Percentiles rank a stretch among this genome's conserved stretches.
Conservation (phyloP, 2,113 vertebrate genomes). For the Galeopterus variegatus region DNA sequence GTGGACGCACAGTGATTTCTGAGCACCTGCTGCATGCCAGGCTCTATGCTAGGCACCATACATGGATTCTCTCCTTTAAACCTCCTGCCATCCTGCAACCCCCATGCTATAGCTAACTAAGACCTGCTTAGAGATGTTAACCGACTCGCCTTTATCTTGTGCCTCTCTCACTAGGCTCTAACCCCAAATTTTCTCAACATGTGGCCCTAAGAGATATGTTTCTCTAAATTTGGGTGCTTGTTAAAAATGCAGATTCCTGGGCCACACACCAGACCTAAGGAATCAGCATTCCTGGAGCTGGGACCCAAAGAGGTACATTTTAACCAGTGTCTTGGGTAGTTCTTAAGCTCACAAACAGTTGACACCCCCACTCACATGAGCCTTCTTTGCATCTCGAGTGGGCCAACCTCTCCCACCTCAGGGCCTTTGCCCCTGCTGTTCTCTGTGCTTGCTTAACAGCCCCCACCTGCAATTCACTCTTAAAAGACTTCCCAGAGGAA, state of each 20-base stretch:
- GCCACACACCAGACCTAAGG: neutral
- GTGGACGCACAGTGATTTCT: fast-evolving
- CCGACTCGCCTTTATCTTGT: neutral
- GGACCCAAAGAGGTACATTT: neutral
- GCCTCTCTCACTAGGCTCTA: neutral
- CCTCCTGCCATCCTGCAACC: neutral
- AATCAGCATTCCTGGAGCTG: slow-evolving; percentile 29
- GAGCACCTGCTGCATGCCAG: fast-evolving
- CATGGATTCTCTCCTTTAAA: neutral
- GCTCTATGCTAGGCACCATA: neutral
- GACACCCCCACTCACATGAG: neutral
- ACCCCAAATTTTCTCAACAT: neutral
- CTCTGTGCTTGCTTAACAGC: neutral
- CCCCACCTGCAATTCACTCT: neutral
- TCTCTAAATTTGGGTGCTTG: neutral
- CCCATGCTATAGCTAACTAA: neutral
- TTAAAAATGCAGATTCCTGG: neutral
- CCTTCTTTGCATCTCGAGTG: neutral
- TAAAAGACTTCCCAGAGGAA: neutral
- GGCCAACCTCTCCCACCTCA: neutral
- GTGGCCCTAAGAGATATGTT: neutral
- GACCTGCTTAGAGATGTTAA: neutral
- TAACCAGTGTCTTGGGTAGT: neutral
- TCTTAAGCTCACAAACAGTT: neutral
- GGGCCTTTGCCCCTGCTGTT: neutral